Percentiles rank a stretch among this genome's conserved stretches.
These are phyloP conservation scores for Encarsia formosa DNA, from an alignment of 2,888 invertebrate genomes.

Conservation along the genomic window DNA sequence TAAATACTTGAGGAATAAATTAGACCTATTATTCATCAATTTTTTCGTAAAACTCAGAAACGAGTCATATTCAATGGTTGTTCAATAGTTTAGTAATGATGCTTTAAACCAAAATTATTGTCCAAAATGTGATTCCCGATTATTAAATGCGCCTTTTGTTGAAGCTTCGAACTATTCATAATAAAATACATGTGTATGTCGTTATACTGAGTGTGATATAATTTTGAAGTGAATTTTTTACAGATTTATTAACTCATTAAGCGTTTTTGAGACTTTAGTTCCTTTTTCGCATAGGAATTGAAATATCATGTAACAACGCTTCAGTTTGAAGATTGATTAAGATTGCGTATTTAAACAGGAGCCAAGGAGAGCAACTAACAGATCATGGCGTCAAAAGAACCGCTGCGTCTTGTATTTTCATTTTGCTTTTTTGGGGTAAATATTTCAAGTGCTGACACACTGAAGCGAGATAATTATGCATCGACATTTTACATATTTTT, in stretches of 20 bases:
- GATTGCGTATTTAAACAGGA: slow-evolving; percentile 50
- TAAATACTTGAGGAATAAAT: slow-evolving; percentile 1
- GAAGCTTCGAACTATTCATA: slow-evolving; percentile 18
- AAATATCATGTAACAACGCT: background rate
- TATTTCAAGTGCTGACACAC: slow-evolving; percentile 35
- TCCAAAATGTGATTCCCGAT: background rate
- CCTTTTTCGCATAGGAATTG: background rate
- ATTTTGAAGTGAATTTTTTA: slow-evolving; percentile 14
- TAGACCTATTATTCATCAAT: background rate
- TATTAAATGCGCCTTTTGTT: slow-evolving; percentile 6
- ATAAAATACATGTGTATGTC: slow-evolving; percentile 4
- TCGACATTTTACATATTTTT: background rate
- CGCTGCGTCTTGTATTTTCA: slow-evolving; percentile 49
- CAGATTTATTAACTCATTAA: slow-evolving; percentile 1
- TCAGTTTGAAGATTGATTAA: slow-evolving; percentile 31
- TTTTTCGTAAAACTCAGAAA: slow-evolving; percentile 9
- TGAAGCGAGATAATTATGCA: too few relatives aligned
- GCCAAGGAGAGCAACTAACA: slow-evolving; percentile 50
- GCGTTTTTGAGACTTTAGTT: slow-evolving; percentile 5
- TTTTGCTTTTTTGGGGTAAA: slow-evolving; percentile 51
- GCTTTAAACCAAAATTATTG: slow-evolving; percentile 9
- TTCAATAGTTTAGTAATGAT: slow-evolving; percentile 6
- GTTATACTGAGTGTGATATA: slow-evolving; percentile 9
- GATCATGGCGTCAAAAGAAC: slow-evolving; percentile 47
- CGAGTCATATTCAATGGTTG: slow-evolving; percentile 6